Evolutionary conservation across 2,113 vertebrate genomes (phyloP).

Genomic region (Oxyruncus cristatus): DNA sequence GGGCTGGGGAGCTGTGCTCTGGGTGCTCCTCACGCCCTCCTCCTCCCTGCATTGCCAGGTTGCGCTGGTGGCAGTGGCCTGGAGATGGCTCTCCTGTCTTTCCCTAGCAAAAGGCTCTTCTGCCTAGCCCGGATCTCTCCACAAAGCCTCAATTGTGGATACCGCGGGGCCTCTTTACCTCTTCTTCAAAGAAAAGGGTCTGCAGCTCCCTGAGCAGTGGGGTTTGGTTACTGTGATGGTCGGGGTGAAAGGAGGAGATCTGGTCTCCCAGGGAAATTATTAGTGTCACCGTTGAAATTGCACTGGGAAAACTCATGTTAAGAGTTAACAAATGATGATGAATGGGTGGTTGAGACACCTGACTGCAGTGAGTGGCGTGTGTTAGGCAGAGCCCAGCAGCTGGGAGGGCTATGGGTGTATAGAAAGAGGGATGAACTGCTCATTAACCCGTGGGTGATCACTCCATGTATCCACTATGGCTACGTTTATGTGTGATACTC

Average conservation of each 20-base stretch:
- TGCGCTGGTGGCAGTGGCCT: conserved; percentile 31
- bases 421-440: neutral
- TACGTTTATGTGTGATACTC: accelerated
- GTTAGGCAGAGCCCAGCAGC: neutral
- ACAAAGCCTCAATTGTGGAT: neutral
- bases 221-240: neutral
- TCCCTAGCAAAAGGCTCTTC: neutral
- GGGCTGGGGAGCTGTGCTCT: neutral
- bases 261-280: neutral
- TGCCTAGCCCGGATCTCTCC: neutral
- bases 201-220: neutral
- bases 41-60: neutral
- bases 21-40: neutral
- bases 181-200: neutral
- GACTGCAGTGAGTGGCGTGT: neutral
- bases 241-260: neutral
- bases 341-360: neutral
- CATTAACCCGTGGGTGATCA: neutral
- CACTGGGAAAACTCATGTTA: neutral
- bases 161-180: neutral
- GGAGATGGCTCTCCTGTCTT: conserved; percentile 52
- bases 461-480: accelerated
- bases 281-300: neutral
- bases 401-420: neutral
- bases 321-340: neutral